Evolutionary conservation across 2,797 vertebrate species (phyloP).

Genomic region (Cossypha caffra): DNA sequence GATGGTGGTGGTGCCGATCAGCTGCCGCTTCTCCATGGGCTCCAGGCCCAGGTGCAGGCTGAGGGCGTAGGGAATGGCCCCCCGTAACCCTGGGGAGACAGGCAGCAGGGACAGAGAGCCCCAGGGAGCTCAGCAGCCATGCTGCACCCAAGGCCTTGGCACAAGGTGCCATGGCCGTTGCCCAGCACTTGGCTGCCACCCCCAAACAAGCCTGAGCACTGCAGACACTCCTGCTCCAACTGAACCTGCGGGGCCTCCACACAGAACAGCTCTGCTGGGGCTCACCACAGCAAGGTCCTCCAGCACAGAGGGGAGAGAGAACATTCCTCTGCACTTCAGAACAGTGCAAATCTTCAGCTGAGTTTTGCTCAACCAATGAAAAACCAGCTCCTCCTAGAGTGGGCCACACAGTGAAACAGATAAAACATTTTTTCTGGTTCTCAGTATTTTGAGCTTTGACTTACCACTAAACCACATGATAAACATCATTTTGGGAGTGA

Average conservation of each 20-base stretch:
- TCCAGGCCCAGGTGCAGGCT: constrained; percentile 95
- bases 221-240: background rate
- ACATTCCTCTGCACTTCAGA: background rate
- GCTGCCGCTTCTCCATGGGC: constrained; percentile 95
- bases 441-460: constrained; percentile 9
- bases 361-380: background rate
- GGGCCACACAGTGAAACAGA: background rate
- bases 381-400: fast-evolving
- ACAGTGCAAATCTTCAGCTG: background rate
- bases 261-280: background rate
- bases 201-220: background rate
- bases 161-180: fast-evolving
- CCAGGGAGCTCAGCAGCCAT: background rate
- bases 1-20: constrained; percentile 97
- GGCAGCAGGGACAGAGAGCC: background rate
- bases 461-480: constrained; percentile 99
- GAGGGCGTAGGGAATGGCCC: constrained; percentile 95
- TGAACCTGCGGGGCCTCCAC: background rate
- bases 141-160: background rate
- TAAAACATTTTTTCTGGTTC: background rate
- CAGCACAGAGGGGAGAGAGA: background rate
- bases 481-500: constrained; percentile 99
- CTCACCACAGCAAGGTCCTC: background rate
- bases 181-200: background rate
- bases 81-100: constrained; percentile 84